Evolutionary conservation across 2,888 invertebrate genomes (phyloP).

Genomic region (Cheilosia scutellata): DNA sequence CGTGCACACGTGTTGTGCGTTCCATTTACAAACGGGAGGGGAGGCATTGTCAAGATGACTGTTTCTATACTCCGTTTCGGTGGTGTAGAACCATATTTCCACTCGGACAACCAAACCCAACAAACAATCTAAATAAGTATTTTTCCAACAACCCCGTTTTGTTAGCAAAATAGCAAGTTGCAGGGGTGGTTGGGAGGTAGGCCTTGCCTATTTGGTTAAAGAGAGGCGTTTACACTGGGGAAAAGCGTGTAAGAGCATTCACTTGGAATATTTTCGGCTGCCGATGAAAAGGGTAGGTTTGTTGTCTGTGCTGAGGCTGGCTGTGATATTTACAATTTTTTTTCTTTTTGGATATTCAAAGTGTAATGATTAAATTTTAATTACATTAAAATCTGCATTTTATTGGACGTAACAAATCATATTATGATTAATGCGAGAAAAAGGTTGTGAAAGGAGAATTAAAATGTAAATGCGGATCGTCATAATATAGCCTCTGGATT

Average conservation of each 20-base stretch:
- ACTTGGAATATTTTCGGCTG: constrained; percentile 13
- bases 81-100: constrained; percentile 53
- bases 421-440: constrained; percentile 17
- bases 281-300: constrained; percentile 20
- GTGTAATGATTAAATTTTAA: background rate
- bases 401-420: constrained; percentile 35
- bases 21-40: background rate
- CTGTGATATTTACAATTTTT: constrained; percentile 11
- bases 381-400: background rate
- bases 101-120: constrained; percentile 57
- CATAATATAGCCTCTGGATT: too few species aligned
- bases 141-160: background rate
- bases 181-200: background rate
- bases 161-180: constrained; percentile 3
- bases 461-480: background rate
- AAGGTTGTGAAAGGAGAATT: background rate
- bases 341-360: background rate
- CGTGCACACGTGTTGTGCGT: constrained; percentile 46
- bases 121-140: constrained; percentile 37
- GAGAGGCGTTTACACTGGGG: constrained; percentile 17
- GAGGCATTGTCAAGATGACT: constrained; percentile 13
- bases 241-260: constrained; percentile 24
- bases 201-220: background rate
- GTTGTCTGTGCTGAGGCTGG: background rate
- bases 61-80: constrained; percentile 37